These are phyloP conservation scores for Osmoderma eremita DNA, from an alignment of 2,888 invertebrate genomes.

Conservation along the genomic window DNA sequence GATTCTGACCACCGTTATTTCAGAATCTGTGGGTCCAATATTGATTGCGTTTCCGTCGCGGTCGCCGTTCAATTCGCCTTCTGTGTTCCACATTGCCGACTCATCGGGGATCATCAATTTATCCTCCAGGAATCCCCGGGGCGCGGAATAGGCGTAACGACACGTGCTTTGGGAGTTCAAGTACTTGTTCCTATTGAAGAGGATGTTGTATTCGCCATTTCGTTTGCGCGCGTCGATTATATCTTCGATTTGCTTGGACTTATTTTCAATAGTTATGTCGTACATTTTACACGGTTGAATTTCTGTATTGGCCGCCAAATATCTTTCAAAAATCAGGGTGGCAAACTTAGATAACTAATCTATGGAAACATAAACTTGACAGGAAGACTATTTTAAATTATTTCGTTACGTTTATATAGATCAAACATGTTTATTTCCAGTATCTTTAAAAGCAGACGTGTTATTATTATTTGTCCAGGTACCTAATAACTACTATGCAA, in stretches of 20 bases:
- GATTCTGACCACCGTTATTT: constrained; percentile 69
- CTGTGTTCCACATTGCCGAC: constrained; percentile 49
- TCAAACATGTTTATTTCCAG: no score
- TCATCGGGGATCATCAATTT: constrained; percentile 50
- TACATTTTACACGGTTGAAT: constrained; percentile 38
- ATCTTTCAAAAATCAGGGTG: constrained; percentile 14
- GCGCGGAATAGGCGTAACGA: constrained; percentile 55
- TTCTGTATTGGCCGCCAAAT: constrained; percentile 30
- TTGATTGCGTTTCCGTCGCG: constrained; percentile 47
- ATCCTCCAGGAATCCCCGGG: constrained; percentile 42
- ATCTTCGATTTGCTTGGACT: constrained; percentile 55
- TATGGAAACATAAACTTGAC: no score
- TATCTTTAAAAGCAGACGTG: no score
- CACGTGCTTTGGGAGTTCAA: constrained; percentile 47
- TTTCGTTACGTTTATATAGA: no score
- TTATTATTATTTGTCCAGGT: no score
- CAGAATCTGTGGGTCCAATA: constrained; percentile 70
- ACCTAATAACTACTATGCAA: no score
- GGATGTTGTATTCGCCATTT: constrained; percentile 59
- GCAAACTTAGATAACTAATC: neutral
- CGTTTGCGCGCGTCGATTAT: constrained; percentile 60
- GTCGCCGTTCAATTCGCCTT: constrained; percentile 50
- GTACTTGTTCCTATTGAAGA: constrained; percentile 48
- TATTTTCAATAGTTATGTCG: constrained; percentile 34
- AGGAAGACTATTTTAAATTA: no score